These are phyloP conservation scores for Hesperia comma DNA, from an alignment of 2,888 invertebrate species.

Conservation along the genomic window DNA sequence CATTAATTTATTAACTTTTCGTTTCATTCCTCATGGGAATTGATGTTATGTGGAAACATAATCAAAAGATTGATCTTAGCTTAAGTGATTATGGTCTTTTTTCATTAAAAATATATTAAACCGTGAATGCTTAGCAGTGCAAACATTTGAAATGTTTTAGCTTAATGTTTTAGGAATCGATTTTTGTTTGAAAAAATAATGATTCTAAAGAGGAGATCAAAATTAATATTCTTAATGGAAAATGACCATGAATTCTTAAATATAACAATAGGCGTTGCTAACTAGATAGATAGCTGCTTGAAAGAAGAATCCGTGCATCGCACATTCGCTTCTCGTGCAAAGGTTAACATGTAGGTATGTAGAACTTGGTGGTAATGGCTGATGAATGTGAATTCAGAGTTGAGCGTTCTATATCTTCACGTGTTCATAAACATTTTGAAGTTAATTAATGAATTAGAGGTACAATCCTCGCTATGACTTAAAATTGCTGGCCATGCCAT, in stretches of 20 bases:
- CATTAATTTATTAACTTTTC: slow-evolving; percentile 69
- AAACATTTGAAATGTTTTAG: not conserved
- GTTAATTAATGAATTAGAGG: slow-evolving; percentile 31
- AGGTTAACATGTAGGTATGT: slow-evolving; percentile 56
- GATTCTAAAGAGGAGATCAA: slow-evolving; percentile 7
- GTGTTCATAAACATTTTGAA: slow-evolving; percentile 39
- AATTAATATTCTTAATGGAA: slow-evolving; percentile 57
- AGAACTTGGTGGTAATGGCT: slow-evolving; percentile 72
- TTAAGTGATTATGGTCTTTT: slow-evolving; percentile 70
- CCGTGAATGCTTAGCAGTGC: slow-evolving; percentile 30
- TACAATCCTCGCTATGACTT: slow-evolving; percentile 56
- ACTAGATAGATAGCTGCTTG: slow-evolving; percentile 82
- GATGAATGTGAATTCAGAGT: slow-evolving; percentile 76
- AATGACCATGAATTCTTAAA: slow-evolving; percentile 70
- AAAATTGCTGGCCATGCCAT: slow-evolving; percentile 43
- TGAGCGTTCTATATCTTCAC: slow-evolving; percentile 80
- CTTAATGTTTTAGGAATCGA: not conserved
- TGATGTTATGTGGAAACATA: slow-evolving; percentile 69
- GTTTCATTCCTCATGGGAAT: slow-evolving; percentile 83
- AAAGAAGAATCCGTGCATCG: slow-evolving; percentile 83
- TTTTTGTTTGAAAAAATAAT: slow-evolving; percentile 14
- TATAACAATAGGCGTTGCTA: slow-evolving; percentile 81
- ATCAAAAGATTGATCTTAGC: slow-evolving; percentile 74
- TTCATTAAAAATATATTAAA: slow-evolving; percentile 64
- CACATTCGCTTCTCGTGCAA: slow-evolving; percentile 84